Evolutionary conservation across 2,888 invertebrate genomes (phyloP).

Genomic region (Drosophila monieri): DNA sequence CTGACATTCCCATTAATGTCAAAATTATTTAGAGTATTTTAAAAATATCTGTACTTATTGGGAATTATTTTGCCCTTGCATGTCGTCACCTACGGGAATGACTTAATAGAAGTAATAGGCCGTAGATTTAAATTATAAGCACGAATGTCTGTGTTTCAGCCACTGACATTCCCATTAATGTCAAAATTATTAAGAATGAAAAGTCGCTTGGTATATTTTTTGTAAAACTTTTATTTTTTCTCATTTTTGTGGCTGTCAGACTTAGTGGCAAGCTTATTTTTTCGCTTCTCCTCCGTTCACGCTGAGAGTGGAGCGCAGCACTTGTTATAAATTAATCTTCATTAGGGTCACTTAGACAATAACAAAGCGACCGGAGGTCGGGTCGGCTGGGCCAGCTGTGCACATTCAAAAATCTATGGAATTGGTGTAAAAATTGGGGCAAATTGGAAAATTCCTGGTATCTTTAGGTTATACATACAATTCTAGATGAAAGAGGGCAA

Average conservation of each 20-base stretch:
- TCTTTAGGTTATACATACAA: too few relatives aligned
- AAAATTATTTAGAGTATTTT: too few relatives aligned
- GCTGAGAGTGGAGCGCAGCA: conserved; percentile 35
- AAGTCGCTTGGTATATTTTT: background rate
- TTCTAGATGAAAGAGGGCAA: background rate
- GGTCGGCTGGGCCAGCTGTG: conserved; percentile 36
- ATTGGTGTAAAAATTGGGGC: background rate
- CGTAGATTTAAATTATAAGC: background rate
- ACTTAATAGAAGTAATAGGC: background rate
- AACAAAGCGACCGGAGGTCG: conserved; percentile 31
- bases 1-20: conserved; percentile 1
- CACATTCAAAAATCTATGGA: conserved; percentile 3
- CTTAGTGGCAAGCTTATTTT: conserved; percentile 1
- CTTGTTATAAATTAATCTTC: conserved; percentile 75
- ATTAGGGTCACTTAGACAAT: conserved; percentile 65
- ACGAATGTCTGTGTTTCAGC: background rate
- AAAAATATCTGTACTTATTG: background rate
- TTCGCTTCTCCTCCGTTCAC: background rate
- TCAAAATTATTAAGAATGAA: conserved; percentile 2
- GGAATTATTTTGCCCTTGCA: background rate
- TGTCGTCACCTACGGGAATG: background rate
- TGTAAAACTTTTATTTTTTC: background rate
- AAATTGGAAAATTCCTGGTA: background rate
- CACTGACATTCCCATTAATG: background rate
- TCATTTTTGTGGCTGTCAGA: conserved; percentile 2